phyloP scores from a whole-genome alignment of 2,113 vertebrate genomes.

The Pandion haliaetus region DNA sequence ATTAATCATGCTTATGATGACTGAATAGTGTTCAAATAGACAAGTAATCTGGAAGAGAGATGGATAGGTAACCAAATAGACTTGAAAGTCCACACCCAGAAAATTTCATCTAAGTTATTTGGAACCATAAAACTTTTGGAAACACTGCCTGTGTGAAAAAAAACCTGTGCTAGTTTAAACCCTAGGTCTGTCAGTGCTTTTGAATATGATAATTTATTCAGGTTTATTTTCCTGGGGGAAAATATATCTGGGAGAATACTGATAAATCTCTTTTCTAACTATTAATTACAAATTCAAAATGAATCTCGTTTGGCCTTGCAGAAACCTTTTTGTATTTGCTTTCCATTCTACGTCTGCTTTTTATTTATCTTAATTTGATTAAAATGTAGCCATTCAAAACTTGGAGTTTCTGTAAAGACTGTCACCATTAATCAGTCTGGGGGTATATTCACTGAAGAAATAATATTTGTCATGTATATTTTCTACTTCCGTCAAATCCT shows the following conservation, averaged over 20 bases:
- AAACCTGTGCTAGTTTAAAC: not conserved
- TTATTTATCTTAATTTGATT: conserved; percentile 42
- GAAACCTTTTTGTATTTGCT: not conserved
- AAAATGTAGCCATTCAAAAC: conserved; percentile 15
- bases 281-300: conserved; percentile 1
- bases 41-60: not conserved
- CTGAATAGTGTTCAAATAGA: not conserved
- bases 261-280: not conserved
- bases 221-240: not conserved
- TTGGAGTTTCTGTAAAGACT: not conserved
- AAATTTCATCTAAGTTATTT: not conserved
- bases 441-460: not conserved
- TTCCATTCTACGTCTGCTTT: not conserved
- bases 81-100: not conserved
- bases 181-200: not conserved
- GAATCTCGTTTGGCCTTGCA: not conserved
- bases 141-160: not conserved
- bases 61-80: not conserved
- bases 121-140: not conserved
- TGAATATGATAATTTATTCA: not conserved
- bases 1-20: not conserved
- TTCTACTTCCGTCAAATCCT: not conserved
- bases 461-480: not conserved
- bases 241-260: not conserved
- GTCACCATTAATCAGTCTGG: not conserved